A percentile compares a stretch with the other conserved stretches of the same genome.
phyloP scores from a whole-genome alignment of 2,797 vertebrate species.

The Luscinia luscinia region DNA sequence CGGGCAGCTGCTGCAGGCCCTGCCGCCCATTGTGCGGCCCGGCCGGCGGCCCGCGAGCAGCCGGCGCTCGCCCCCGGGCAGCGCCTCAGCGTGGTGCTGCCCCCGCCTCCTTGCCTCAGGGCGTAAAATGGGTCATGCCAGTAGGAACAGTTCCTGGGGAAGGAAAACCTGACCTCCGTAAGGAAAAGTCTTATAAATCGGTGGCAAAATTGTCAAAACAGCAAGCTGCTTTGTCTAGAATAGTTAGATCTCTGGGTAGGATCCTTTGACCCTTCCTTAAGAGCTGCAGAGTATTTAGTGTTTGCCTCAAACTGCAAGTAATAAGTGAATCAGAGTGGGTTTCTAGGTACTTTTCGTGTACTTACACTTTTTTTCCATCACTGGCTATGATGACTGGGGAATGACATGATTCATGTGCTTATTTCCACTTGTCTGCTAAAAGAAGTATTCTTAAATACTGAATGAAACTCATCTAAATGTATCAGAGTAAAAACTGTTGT shows the following conservation, averaged over 20 bases:
- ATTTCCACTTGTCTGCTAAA: background rate
- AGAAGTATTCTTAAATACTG: background rate
- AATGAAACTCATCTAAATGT: background rate
- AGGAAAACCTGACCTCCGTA: accelerated
- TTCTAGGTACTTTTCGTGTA: background rate
- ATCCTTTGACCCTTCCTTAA: background rate
- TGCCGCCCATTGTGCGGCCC: background rate
- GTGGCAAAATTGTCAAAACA: background rate
- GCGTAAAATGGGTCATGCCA: accelerated
- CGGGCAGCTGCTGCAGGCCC: no score
- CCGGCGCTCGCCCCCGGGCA: background rate
- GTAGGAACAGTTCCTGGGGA: background rate
- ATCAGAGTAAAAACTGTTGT: background rate
- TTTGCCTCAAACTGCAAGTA: background rate
- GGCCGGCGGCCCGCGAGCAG: accelerated
- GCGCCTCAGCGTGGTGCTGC: accelerated
- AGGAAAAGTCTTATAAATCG: background rate
- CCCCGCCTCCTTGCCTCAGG: background rate
- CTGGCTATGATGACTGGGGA: background rate
- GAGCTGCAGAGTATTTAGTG: background rate
- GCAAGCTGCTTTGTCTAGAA: background rate
- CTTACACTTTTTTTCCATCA: background rate
- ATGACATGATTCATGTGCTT: background rate
- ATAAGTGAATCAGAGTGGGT: background rate
- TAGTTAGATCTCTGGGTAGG: background rate